Evolutionary conservation across 2,113 vertebrate genomes (phyloP).

Genomic region (Ochotona princeps): DNA sequence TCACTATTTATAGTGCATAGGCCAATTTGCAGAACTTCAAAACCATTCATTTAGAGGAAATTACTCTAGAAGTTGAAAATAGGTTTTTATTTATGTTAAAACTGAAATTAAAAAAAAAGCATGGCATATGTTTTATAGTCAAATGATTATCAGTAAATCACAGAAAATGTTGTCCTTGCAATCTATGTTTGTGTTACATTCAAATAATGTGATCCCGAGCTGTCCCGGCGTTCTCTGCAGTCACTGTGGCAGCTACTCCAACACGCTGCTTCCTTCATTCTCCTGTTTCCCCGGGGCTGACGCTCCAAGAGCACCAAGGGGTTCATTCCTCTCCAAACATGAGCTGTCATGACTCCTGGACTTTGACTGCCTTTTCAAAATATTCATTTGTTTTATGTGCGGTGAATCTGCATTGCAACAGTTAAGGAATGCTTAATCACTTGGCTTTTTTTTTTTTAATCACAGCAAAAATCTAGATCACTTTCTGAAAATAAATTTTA

Average conservation of each 20-base stretch:
- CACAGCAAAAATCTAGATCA: slow-evolving; percentile 37
- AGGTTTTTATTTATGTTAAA: background rate
- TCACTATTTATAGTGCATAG: background rate
- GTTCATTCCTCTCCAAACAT: background rate
- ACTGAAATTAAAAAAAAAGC: background rate
- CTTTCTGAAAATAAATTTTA: slow-evolving; percentile 10
- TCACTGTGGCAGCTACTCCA: background rate
- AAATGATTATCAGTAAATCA: slow-evolving; percentile 20
- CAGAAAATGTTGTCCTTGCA: background rate
- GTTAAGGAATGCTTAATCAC: background rate
- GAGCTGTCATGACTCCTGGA: background rate
- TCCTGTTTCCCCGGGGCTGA: background rate
- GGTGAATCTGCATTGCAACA: background rate
- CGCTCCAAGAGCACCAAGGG: background rate
- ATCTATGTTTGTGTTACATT: background rate
- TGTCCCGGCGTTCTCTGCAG: background rate
- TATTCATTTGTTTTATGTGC: background rate
- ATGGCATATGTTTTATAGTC: background rate
- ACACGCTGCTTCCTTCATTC: background rate
- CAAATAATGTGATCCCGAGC: background rate
- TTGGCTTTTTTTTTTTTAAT: no score
- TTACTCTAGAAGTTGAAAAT: background rate
- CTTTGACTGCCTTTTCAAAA: background rate
- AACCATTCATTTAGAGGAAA: background rate
- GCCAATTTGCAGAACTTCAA: background rate